Evolutionary conservation across 2,888 invertebrate species (phyloP).

Genomic region (Drepanosiphum platanoidis): DNA sequence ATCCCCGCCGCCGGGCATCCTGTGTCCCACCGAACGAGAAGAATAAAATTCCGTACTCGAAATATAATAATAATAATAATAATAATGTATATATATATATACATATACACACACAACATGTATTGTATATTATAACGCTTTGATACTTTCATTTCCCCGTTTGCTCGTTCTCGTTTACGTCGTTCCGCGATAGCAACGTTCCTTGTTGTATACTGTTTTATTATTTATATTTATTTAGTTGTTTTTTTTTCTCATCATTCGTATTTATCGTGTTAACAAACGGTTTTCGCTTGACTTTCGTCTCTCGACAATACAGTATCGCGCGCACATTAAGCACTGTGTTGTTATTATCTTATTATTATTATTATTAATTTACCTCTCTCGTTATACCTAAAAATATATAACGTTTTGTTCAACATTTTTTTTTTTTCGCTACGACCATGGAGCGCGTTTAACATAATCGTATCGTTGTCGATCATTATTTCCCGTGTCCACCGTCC

Average conservation of each 20-base stretch:
- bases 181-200: constrained; percentile 6
- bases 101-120: too few species aligned
- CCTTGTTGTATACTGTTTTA: constrained; percentile 6
- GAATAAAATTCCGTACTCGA: constrained; percentile 30
- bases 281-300: neutral
- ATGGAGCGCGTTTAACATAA: too few species aligned
- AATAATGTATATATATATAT: too few species aligned
- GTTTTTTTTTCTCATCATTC: neutral
- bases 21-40: constrained; percentile 30
- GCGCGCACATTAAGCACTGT: too few species aligned
- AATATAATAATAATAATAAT: too few species aligned
- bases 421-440: neutral
- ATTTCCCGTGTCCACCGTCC: too few species aligned
- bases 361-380: neutral
- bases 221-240: neutral
- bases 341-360: too few species aligned
- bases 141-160: constrained; percentile 56
- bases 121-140: too few species aligned
- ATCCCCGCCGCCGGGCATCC: constrained; percentile 40
- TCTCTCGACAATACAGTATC: too few species aligned
- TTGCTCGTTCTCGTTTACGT: constrained; percentile 33
- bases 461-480: too few species aligned
- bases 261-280: constrained; percentile 7
- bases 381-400: neutral
- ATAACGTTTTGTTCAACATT: too few species aligned